A percentile compares a stretch with the other conserved stretches of the same genome.
phyloP scores from a whole-genome alignment of 2,797 vertebrate genomes.

The Potorous gilbertii region DNA sequence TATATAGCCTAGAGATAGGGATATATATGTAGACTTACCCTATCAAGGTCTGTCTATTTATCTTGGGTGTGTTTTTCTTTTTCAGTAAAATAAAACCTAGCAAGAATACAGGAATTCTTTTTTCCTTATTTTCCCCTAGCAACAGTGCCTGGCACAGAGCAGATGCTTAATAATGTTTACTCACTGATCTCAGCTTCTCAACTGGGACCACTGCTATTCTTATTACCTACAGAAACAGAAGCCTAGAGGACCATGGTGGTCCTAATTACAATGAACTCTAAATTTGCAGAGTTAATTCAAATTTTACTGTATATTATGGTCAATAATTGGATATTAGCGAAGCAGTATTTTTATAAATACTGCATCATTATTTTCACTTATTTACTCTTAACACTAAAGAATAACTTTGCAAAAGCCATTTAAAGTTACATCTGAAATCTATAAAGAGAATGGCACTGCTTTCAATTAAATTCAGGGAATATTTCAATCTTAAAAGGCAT shows the following conservation, averaged over 20 bases:
- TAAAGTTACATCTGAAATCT: constrained; percentile 36
- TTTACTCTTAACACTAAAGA: neutral
- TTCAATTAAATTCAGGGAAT: constrained; percentile 24
- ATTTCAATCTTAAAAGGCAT: constrained; percentile 37
- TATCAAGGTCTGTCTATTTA: too few relatives aligned
- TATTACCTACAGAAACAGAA: constrained; percentile 9
- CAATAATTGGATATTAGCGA: constrained; percentile 14
- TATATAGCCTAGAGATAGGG: too few relatives aligned
- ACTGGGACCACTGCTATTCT: neutral
- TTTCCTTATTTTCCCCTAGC: too few relatives aligned
- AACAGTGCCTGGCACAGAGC: too few relatives aligned
- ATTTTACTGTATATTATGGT: constrained; percentile 41
- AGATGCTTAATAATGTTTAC: too few relatives aligned
- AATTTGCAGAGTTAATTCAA: neutral
- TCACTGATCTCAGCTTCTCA: too few relatives aligned
- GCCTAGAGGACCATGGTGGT: neutral
- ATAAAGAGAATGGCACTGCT: constrained; percentile 30
- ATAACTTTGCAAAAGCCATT: constrained; percentile 20
- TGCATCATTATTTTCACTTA: constrained; percentile 9
- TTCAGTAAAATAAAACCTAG: too few relatives aligned
- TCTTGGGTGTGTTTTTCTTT: too few relatives aligned
- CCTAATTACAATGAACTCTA: constrained; percentile 6
- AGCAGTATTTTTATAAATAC: constrained; percentile 29
- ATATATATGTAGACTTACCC: too few relatives aligned
- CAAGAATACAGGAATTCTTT: too few relatives aligned